phyloP scores from a whole-genome alignment of 2,113 vertebrate species.

The Antechinus flavipes region DNA sequence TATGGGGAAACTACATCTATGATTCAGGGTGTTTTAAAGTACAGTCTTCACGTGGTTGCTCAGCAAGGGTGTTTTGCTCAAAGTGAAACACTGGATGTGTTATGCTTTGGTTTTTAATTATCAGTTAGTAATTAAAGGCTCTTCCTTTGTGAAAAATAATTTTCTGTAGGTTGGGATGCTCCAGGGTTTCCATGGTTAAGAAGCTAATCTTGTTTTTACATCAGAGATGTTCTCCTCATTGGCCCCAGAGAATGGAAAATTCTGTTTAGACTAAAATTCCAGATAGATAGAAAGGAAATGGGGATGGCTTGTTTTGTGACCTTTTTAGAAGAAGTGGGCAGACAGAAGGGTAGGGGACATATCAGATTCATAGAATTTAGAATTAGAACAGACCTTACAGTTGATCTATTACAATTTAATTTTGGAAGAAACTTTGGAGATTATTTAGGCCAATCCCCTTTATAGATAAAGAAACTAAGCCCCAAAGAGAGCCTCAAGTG shows the following conservation, averaged over 20 bases:
- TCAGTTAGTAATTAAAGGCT: slow-evolving; percentile 77
- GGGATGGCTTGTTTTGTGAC: neutral
- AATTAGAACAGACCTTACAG: neutral
- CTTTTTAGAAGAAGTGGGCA: neutral
- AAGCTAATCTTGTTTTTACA: slow-evolving; percentile 69
- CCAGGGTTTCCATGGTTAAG: slow-evolving; percentile 77
- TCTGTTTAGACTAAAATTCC: slow-evolving; percentile 68
- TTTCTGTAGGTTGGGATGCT: slow-evolving; percentile 78
- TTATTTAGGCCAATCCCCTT: neutral
- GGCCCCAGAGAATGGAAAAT: slow-evolving; percentile 76
- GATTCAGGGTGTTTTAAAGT: slow-evolving; percentile 43
- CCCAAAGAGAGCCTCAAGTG: neutral
- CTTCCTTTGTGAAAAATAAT: slow-evolving; percentile 74
- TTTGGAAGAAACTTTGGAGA: neutral
- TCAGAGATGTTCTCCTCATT: slow-evolving; percentile 68
- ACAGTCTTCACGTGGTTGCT: slow-evolving; percentile 4
- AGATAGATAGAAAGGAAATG: slow-evolving; percentile 49
- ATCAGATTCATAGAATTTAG: neutral
- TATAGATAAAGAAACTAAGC: neutral
- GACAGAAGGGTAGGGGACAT: neutral
- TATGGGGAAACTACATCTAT: slow-evolving; percentile 48
- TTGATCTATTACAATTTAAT: neutral
- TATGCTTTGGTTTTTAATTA: slow-evolving; percentile 80
- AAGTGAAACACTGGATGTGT: slow-evolving; percentile 61
- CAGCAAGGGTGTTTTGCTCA: slow-evolving; percentile 44